These are phyloP conservation scores for Drosophila yakuba DNA, from an alignment of 1,140 invertebrate genomes.

Conservation along the genomic window DNA sequence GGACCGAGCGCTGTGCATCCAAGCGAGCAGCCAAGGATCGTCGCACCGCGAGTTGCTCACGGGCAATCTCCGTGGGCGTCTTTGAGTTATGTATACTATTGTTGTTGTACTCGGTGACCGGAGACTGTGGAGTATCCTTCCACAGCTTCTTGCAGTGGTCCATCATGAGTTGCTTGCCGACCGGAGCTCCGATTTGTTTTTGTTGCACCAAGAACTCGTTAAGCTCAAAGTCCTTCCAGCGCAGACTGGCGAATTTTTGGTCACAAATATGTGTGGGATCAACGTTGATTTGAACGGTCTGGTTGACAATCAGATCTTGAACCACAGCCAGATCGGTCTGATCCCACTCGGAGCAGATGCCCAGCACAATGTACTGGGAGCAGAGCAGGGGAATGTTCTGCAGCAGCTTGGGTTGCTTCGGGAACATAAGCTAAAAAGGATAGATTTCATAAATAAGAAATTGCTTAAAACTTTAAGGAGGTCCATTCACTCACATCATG, in stretches of 20 bases:
- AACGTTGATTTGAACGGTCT: slow-evolving; percentile 60
- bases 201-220: slow-evolving; percentile 75
- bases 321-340: slow-evolving; percentile 57
- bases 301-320: slow-evolving; percentile 55
- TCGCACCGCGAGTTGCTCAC: slow-evolving; percentile 65
- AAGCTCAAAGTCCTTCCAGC: slow-evolving; percentile 76
- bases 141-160: slow-evolving; percentile 76
- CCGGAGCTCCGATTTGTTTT: slow-evolving; percentile 69
- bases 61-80: slow-evolving; percentile 63
- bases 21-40: slow-evolving; percentile 67
- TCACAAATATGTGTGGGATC: slow-evolving; percentile 58
- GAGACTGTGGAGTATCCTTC: slow-evolving; percentile 51
- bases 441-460: neutral
- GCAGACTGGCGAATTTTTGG: slow-evolving; percentile 75
- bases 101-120: slow-evolving; percentile 54
- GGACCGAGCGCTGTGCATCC: slow-evolving; percentile 58
- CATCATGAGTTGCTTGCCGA: slow-evolving; percentile 64
- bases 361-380: slow-evolving; percentile 71
- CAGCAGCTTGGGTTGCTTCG: slow-evolving; percentile 67
- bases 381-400: slow-evolving; percentile 67
- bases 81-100: slow-evolving; percentile 43
- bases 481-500: slow-evolving; percentile 62
- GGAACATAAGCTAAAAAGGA: slow-evolving; percentile 66
- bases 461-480: neutral
- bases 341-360: slow-evolving; percentile 76